Evolutionary conservation across 2,797 vertebrate genomes (phyloP).

Genomic region (Schizopygopsis pylzovi): DNA sequence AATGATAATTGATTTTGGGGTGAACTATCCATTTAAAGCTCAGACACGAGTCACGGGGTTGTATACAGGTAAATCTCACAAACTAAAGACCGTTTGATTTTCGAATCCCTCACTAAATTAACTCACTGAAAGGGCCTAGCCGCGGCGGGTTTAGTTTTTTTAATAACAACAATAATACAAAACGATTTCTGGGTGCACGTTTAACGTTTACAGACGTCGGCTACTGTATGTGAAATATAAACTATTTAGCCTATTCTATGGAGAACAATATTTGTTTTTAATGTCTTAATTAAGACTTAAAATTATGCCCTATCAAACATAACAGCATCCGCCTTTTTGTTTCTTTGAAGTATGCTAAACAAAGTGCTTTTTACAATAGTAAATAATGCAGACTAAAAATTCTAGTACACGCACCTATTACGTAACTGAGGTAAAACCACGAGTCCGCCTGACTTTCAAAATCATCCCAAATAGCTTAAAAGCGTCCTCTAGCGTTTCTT

Average conservation of each 20-base stretch:
- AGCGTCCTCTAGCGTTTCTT: slow-evolving; percentile 48
- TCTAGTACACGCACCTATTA: slow-evolving; percentile 24
- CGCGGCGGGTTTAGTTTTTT: too few relatives aligned
- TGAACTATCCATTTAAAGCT: neutral
- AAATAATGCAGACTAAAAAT: slow-evolving; percentile 40
- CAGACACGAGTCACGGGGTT: neutral
- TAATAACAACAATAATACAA: neutral
- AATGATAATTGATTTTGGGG: neutral
- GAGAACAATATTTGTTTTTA: neutral
- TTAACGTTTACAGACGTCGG: neutral
- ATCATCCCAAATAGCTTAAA: neutral
- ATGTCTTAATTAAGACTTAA: slow-evolving; percentile 2
- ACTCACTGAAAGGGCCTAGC: neutral
- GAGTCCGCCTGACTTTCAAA: neutral
- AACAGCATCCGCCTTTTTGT: neutral
- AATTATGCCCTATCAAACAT: neutral
- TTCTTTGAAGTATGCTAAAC: slow-evolving; percentile 28
- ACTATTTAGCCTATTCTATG: neutral
- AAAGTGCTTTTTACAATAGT: slow-evolving; percentile 24
- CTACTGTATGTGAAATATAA: neutral
- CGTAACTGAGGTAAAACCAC: slow-evolving; percentile 20
- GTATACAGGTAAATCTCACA: neutral
- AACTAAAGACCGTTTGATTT: neutral
- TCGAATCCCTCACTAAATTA: too few relatives aligned
- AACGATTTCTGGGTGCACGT: neutral